A percentile compares a stretch with the other conserved stretches of the same genome.
phyloP scores from a whole-genome alignment of 2,113 vertebrate species.

The Tretioscincus oriximinensis region DNA sequence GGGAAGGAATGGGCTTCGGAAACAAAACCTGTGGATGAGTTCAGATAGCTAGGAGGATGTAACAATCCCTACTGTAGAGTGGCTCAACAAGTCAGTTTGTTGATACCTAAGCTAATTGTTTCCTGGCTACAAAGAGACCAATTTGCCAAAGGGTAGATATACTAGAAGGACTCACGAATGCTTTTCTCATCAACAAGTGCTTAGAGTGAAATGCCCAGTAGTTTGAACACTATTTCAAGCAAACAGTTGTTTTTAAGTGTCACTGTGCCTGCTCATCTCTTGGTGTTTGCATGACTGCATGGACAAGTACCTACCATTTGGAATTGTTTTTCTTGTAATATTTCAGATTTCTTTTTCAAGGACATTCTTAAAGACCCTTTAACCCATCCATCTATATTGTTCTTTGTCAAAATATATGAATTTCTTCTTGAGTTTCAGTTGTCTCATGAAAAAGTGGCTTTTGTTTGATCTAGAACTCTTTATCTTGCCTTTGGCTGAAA shows the following conservation, averaged over 20 bases:
- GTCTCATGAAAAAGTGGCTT: no score
- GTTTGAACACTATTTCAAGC: not conserved
- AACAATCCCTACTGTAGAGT: not conserved
- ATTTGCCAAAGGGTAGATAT: not conserved
- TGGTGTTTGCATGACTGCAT: no score
- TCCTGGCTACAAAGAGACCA: not conserved
- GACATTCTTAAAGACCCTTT: no score
- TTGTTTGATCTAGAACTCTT: no score
- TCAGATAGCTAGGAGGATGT: slow-evolving; percentile 1
- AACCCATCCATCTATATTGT: no score
- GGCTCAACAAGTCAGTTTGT: accelerated
- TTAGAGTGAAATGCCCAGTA: not conserved
- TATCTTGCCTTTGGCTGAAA: no score
- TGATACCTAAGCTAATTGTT: slow-evolving; percentile 14
- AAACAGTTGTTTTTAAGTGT: not conserved
- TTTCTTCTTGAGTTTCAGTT: no score
- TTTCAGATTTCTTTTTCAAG: no score
- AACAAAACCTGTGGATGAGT: not conserved
- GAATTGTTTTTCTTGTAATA: no score
- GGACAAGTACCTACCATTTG: no score
- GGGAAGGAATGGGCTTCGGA: slow-evolving; percentile 2
- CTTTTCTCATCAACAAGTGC: not conserved
- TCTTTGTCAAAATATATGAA: no score
- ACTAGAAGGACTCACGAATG: not conserved
- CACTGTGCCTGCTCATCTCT: no score